Conservation (phyloP, 1,140 invertebrate genomes). For the Ceratosolen solmsi region DNA sequence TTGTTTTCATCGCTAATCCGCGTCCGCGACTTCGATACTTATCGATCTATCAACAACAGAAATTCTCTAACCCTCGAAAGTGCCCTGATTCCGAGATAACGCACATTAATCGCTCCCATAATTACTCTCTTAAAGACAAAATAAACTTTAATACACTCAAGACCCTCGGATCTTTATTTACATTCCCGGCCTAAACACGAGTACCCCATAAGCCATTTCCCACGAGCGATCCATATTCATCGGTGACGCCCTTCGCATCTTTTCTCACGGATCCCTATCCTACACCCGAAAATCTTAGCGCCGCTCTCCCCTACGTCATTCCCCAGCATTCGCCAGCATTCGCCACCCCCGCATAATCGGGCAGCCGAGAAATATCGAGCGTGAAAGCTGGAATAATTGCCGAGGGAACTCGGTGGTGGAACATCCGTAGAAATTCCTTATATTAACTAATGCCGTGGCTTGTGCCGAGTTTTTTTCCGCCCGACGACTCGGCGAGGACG, state of each 20-base stretch:
- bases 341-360: neutral
- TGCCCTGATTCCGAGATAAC: neutral
- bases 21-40: too few relatives aligned
- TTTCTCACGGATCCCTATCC: neutral
- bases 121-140: neutral
- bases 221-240: conserved; percentile 11
- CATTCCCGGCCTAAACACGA: neutral
- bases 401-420: neutral
- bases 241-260: neutral
- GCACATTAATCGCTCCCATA: neutral
- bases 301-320: neutral
- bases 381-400: conserved; percentile 49
- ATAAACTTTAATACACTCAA: neutral
- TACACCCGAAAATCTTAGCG: neutral
- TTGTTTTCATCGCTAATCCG: too few relatives aligned
- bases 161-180: neutral
- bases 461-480: conserved; percentile 20
- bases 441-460: neutral
- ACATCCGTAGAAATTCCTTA: conserved; percentile 12
- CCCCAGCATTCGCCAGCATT: too few relatives aligned
- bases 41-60: neutral
- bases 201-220: neutral
- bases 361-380: conserved; percentile 43
- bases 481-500: neutral
- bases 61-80: neutral